These are phyloP conservation scores for Caenorhabditis zanzibari DNA, from an alignment of 2,888 invertebrate species.

Conservation along the genomic window DNA sequence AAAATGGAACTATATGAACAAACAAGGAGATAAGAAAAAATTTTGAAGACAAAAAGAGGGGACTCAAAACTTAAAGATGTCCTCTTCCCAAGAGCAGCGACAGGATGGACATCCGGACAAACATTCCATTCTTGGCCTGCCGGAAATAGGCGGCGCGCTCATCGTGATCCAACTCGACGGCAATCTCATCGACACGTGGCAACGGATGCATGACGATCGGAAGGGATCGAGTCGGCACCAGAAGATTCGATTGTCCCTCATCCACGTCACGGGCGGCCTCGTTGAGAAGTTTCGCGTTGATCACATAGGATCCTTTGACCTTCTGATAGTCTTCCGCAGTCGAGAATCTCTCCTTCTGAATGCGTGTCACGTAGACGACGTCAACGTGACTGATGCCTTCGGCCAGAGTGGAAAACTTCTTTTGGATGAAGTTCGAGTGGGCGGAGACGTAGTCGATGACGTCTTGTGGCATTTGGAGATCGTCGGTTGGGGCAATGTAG, in stretches of 20 bases:
- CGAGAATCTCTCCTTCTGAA: constrained; percentile 88
- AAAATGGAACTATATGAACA: constrained; percentile 23
- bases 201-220: constrained; percentile 92
- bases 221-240: constrained; percentile 65
- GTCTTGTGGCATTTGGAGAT: constrained; percentile 93
- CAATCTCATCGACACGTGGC: constrained; percentile 95
- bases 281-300: constrained; percentile 97
- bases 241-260: constrained; percentile 39
- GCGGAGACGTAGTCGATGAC: constrained; percentile 90
- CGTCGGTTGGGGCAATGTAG: constrained; percentile 91
- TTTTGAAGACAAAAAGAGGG: not conserved
- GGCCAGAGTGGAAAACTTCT: constrained; percentile 87
- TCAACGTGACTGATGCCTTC: constrained; percentile 94
- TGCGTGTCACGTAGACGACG: constrained; percentile 98
- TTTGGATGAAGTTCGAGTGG: constrained; percentile 88
- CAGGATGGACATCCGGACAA: constrained; percentile 97
- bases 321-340: constrained; percentile 54
- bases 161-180: constrained; percentile 95
- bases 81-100: constrained; percentile 90
- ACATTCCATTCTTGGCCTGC: constrained; percentile 98
- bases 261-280: constrained; percentile 83
- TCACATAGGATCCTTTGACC: constrained; percentile 89
- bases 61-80: constrained; percentile 43
- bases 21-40: constrained; percentile 17
- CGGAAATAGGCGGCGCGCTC: constrained; percentile 98